Percentiles rank a stretch among this genome's conserved stretches.
These are phyloP conservation scores for Turritopsis rubra DNA, from an alignment of 30 jellyfish, hydroid and myxozoan genomes.

Conservation along the genomic window DNA sequence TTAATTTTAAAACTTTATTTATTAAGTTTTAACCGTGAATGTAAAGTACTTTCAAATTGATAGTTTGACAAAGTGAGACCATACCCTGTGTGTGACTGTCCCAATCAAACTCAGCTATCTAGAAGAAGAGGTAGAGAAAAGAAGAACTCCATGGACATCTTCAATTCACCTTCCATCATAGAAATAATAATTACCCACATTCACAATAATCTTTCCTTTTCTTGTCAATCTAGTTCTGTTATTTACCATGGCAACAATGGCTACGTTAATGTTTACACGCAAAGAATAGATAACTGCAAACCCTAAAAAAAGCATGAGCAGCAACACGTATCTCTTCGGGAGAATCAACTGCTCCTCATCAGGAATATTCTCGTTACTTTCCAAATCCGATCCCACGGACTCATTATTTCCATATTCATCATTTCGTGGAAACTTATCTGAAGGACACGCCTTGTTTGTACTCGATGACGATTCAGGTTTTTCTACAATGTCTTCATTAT, in stretches of 20 bases:
- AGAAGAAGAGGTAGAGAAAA: conserved; percentile 5
- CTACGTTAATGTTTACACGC: conserved; percentile 22
- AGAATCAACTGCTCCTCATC: conserved; percentile 13
- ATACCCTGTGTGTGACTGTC: conserved; percentile 34
- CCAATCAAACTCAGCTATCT: conserved; percentile 52
- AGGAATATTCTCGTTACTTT: background rate
- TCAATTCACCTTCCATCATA: background rate
- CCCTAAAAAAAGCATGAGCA: conserved; percentile 19
- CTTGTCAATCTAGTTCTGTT: conserved; percentile 14
- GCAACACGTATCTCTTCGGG: conserved; percentile 18
- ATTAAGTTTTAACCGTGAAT: no score
- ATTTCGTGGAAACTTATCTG: background rate
- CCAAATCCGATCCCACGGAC: background rate
- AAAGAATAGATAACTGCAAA: conserved; percentile 24
- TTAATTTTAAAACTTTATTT: no score
- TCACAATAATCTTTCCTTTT: conserved; percentile 8
- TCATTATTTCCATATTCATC: background rate
- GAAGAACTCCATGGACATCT: background rate
- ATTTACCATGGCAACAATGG: conserved; percentile 36
- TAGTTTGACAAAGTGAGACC: background rate
- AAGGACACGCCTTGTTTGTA: background rate
- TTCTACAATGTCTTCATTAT: background rate
- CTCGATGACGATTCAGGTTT: background rate
- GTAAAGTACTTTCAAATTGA: background rate
- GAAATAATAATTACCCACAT: conserved; percentile 5